phyloP scores from a whole-genome alignment of 2,113 vertebrate genomes.

The Cervus canadensis region DNA sequence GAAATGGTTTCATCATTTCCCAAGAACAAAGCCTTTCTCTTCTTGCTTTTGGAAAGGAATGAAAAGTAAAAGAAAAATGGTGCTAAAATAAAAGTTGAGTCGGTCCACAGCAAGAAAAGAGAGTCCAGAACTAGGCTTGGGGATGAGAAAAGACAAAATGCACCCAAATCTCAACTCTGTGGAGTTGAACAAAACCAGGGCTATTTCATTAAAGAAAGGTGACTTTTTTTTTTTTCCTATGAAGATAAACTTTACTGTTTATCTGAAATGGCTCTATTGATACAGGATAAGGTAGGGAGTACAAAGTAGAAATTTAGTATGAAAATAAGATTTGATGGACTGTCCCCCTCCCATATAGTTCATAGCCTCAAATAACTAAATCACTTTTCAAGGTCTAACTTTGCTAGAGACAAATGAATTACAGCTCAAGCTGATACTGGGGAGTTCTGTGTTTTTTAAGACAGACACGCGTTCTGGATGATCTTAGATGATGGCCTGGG shows the following conservation, averaged over 20 bases:
- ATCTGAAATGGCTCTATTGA: background rate
- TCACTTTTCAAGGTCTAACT: background rate
- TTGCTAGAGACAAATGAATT: background rate
- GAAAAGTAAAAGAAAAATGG: constrained; percentile 7
- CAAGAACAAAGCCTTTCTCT: background rate
- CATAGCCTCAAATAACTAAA: background rate
- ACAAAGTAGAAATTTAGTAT: background rate
- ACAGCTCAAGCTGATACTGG: background rate
- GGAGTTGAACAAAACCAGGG: background rate
- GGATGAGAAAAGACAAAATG: background rate
- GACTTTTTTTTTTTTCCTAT: too few species aligned
- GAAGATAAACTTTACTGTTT: background rate
- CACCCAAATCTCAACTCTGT: background rate
- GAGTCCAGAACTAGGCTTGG: background rate
- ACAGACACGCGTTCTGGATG: background rate
- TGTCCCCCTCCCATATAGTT: too few species aligned
- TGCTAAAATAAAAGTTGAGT: background rate
- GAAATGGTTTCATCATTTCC: constrained; percentile 18
- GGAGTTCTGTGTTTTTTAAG: background rate
- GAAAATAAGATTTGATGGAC: background rate
- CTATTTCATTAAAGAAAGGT: background rate
- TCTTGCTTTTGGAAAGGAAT: background rate
- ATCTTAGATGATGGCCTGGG: background rate
- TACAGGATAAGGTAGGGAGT: background rate
- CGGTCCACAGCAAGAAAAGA: background rate